phyloP scores from a whole-genome alignment of 2,113 vertebrate genomes.

The Onychostoma macrolepis region DNA sequence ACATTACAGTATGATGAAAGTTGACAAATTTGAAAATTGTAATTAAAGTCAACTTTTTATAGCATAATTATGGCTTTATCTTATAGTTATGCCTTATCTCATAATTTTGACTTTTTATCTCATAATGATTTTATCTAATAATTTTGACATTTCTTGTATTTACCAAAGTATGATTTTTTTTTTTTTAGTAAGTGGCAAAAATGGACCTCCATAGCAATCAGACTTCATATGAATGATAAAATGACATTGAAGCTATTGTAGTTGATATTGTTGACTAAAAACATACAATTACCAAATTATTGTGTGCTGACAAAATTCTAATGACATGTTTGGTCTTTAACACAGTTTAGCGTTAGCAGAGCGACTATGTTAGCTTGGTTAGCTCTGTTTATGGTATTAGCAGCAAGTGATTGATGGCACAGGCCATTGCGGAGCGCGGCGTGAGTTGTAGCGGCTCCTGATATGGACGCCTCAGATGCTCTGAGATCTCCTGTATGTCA shows the following conservation, averaged over 20 bases:
- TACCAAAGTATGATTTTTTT: background rate
- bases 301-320: background rate
- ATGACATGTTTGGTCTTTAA: background rate
- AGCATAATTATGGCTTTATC: background rate
- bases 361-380: constrained; percentile 25
- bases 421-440: constrained; percentile 66
- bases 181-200: background rate
- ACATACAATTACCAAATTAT: background rate
- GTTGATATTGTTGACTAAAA: background rate
- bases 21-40: background rate
- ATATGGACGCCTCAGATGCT: constrained; percentile 77
- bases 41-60: background rate
- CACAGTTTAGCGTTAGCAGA: background rate
- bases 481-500: constrained; percentile 79
- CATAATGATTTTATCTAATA: background rate
- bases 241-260: background rate
- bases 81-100: background rate
- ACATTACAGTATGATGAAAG: background rate
- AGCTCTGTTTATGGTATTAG: constrained; percentile 23
- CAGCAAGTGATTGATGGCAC: constrained; percentile 76
- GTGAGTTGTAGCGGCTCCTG: constrained; percentile 78
- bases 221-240: background rate
- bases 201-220: background rate
- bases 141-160: background rate
- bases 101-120: background rate